Evolutionary conservation across 2,797 vertebrate species (phyloP).

Genomic region (Mormyrops attenuatus): DNA sequence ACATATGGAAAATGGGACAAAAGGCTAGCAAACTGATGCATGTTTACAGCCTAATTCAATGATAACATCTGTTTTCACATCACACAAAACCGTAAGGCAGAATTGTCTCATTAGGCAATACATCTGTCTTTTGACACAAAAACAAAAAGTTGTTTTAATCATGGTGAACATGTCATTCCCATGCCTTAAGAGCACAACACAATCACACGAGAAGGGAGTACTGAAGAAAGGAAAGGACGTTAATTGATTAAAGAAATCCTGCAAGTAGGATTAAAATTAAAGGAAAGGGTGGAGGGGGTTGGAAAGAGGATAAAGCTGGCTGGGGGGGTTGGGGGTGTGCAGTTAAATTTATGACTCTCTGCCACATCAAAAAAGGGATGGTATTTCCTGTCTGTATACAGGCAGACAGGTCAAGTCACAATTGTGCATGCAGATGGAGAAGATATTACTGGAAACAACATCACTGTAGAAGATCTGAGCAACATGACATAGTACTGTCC

Average conservation of each 20-base stretch:
- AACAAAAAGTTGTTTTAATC: slow-evolving; percentile 1
- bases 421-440: slow-evolving; percentile 50
- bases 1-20: slow-evolving; percentile 40
- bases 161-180: not conserved
- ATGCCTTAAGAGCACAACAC: not conserved
- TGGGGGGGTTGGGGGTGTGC: slow-evolving; percentile 21
- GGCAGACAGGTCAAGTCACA: slow-evolving; percentile 40
- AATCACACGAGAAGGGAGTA: not conserved
- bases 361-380: slow-evolving; percentile 62
- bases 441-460: slow-evolving; percentile 45
- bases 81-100: not conserved
- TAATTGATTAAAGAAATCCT: slow-evolving; percentile 39
- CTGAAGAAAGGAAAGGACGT: not conserved
- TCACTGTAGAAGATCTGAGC: slow-evolving; percentile 18
- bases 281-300: slow-evolving; percentile 23
- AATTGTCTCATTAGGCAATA: not conserved
- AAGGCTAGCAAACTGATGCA: slow-evolving; percentile 46
- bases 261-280: slow-evolving; percentile 10
- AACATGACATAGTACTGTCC: not conserved
- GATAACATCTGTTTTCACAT: slow-evolving; percentile 22
- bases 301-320: slow-evolving; percentile 13
- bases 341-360: slow-evolving; percentile 56
- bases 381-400: slow-evolving; percentile 54
- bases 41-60: slow-evolving; percentile 35
- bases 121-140: not conserved